Conservation (phyloP, 2,888 invertebrate species). For the Cerastis rubricosa region DNA sequence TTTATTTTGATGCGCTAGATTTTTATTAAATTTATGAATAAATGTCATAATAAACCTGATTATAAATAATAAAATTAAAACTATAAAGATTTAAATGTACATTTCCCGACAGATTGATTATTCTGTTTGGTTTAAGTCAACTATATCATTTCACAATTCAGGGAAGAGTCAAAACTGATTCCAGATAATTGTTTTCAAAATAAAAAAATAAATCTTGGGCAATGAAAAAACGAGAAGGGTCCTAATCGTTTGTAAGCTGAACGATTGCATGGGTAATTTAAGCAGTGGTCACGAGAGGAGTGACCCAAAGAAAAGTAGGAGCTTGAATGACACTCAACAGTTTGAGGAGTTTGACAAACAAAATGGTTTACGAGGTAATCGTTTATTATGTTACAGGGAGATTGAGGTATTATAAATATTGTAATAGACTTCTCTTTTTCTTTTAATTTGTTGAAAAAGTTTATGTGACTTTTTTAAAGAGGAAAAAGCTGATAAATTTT, state of each 20-base stretch:
- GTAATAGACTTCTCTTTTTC: too few relatives aligned
- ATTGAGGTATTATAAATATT: background rate
- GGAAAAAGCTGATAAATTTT: too few relatives aligned
- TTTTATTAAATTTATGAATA: background rate
- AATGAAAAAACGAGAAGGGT: background rate
- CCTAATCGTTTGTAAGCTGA: slow-evolving; percentile 26
- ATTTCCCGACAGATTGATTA: background rate
- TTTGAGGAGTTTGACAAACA: slow-evolving; percentile 25
- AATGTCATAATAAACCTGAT: background rate
- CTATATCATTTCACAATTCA: background rate
- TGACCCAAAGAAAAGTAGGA: slow-evolving; percentile 47
- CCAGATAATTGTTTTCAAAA: too few relatives aligned
- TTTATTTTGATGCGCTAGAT: background rate
- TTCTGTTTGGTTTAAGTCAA: background rate
- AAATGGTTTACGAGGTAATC: background rate
- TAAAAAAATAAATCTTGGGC: background rate
- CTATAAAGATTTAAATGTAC: background rate
- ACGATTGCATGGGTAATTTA: slow-evolving; percentile 39
- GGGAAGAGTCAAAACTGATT: background rate
- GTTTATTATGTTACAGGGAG: background rate
- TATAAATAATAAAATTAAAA: too few relatives aligned
- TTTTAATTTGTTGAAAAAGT: background rate
- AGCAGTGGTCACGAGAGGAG: slow-evolving; percentile 53
- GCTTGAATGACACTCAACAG: slow-evolving; percentile 35
- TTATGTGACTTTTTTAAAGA: too few relatives aligned